Evolutionary conservation across 2,113 vertebrate species (phyloP).

Genomic region (Corythornis vintsioides): DNA sequence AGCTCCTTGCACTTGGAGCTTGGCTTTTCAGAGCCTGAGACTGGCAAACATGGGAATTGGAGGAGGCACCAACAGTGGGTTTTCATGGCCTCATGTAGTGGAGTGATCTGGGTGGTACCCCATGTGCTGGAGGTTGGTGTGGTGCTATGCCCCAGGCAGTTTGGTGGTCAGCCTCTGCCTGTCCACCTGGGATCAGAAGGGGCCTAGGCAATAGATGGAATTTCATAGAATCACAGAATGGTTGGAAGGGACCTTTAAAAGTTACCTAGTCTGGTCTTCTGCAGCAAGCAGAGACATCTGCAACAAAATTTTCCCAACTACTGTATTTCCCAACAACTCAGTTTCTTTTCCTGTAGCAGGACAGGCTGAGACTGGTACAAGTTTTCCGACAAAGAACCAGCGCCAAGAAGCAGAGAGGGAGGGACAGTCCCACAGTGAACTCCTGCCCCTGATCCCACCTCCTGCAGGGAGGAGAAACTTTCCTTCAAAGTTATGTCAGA

Average conservation of each 20-base stretch:
- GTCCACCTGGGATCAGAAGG: not conserved
- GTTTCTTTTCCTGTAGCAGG: not conserved
- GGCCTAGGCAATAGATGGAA: not conserved
- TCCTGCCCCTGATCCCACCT: not conserved
- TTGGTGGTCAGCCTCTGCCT: not conserved
- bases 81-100: fast-evolving
- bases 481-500: not conserved
- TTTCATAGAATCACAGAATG: not conserved
- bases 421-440: not conserved
- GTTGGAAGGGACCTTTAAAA: no score
- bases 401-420: not conserved
- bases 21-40: not conserved
- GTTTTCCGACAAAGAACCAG: not conserved
- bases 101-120: not conserved
- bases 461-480: not conserved
- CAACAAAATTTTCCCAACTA: not conserved
- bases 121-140: not conserved
- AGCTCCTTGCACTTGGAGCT: not conserved
- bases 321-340: not conserved
- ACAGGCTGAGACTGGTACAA: not conserved
- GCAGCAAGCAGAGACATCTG: no score
- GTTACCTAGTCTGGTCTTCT: no score
- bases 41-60: not conserved
- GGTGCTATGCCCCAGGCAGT: not conserved
- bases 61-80: not conserved